Base-by-base conservation (phyloP, 2,888 invertebrate genomes). In the Agrilus biguttatus region DNA sequence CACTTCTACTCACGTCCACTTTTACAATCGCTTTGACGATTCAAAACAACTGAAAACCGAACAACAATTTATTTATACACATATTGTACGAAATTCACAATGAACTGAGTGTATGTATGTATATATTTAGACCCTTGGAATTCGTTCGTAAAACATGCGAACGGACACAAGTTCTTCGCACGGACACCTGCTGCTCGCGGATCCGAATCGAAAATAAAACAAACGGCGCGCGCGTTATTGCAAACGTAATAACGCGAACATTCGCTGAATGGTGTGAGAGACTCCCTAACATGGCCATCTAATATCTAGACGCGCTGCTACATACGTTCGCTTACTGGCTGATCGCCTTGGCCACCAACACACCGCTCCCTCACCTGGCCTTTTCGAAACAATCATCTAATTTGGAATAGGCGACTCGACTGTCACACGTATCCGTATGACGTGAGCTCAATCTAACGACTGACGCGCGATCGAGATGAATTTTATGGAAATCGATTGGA, bases 11-110 rank as follows among this genome's bases (percentile, higher is more conserved):
- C 4, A 21, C 10, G 10, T 28, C 8, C 28, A 10, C 28, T 10
- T 63, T 57, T 44, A 65, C 65, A 51, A 66, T 65, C 66, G 65
- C 65, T 60, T 60, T 62, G 56, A 57, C 57, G 52, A 54, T 55
- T 51, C 49, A 51, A 50, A 37, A 37, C 37, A 37, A 21, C 37
- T 8, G 13, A 14, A 37, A 37, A 21, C 21, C 21, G 21, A 5
- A 21, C 21, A 21, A 21, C 21, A 21, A 21, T 21, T 21, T 21
- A 21, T 21, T 21, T 21, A 21, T 21, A 21, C 21, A 21, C 5
- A 21, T 21, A 21, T 21, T 6, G 1, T 21, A 21, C 21, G 21
- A 21, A 21, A 10, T 19, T 19, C 37, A 37, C 36, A 36, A 36
- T 5, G 13, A 21, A 21, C 21, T 7, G 21, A 6, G 5, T 21